phyloP scores from a whole-genome alignment of 1,140 invertebrate species.

The Drosophila pseudoobscura region DNA sequence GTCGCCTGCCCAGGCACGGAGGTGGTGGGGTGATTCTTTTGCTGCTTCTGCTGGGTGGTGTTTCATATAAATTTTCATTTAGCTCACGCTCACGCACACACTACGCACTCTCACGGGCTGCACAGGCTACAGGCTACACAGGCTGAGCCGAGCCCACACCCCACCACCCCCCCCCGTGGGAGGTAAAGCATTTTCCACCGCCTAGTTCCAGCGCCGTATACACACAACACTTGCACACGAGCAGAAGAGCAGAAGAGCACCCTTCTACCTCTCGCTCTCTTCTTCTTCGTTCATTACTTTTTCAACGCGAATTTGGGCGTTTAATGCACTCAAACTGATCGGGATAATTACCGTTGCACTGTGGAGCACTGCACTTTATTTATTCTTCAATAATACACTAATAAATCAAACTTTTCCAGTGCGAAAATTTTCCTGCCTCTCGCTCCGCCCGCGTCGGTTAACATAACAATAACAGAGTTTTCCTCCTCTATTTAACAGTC shows the following conservation, averaged over 20 bases:
- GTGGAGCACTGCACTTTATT: slow-evolving; percentile 58
- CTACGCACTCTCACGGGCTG: slow-evolving; percentile 61
- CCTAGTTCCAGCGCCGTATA: slow-evolving; percentile 78
- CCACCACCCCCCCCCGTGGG: slow-evolving; percentile 35
- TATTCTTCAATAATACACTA: slow-evolving; percentile 51
- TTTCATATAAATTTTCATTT: slow-evolving; percentile 73
- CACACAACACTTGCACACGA: slow-evolving; percentile 68
- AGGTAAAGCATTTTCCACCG: slow-evolving; percentile 71
- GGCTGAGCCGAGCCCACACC: slow-evolving; percentile 19
- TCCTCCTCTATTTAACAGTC: slow-evolving; percentile 6
- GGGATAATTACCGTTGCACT: slow-evolving; percentile 64
- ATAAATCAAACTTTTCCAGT: slow-evolving; percentile 67
- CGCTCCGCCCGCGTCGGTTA: neutral
- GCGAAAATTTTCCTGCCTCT: slow-evolving; percentile 16
- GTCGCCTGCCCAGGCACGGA: slow-evolving; percentile 32
- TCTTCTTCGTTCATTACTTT: slow-evolving; percentile 37
- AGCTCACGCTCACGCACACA: slow-evolving; percentile 59
- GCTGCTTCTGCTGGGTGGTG: slow-evolving; percentile 12
- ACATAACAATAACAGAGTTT: slow-evolving; percentile 28
- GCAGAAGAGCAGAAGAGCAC: slow-evolving; percentile 17
- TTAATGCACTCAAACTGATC: slow-evolving; percentile 17
- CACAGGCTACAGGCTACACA: slow-evolving; percentile 47
- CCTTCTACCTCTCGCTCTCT: slow-evolving; percentile 15
- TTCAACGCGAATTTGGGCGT: neutral
- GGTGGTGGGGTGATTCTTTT: neutral